Percentiles rank a stretch among this genome's conserved stretches.
Evolutionary conservation across 2,113 vertebrate species (phyloP).

Genomic region (Pristiophorus japonicus): DNA sequence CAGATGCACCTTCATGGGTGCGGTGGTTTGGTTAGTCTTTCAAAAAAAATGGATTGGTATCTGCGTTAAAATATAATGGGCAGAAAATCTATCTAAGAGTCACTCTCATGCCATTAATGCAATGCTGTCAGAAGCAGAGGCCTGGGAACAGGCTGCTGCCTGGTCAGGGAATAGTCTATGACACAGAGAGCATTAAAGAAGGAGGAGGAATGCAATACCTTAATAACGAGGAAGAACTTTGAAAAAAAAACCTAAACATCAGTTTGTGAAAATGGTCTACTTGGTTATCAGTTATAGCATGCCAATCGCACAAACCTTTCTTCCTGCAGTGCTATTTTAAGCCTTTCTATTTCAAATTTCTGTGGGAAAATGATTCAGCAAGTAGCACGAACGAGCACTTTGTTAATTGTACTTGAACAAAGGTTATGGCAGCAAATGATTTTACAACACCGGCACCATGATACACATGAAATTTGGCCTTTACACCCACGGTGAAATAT

Average conservation of each 20-base stretch:
- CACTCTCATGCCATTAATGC: background rate
- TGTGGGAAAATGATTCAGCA: slow-evolving; percentile 24
- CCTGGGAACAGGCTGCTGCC: background rate
- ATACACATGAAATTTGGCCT: background rate
- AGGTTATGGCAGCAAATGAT: slow-evolving; percentile 26
- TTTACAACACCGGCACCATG: slow-evolving; percentile 31
- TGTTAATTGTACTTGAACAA: slow-evolving; percentile 33
- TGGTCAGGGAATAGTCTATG: background rate
- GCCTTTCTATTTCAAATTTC: slow-evolving; percentile 37
- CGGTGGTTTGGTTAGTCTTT: no score
- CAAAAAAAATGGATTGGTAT: background rate
- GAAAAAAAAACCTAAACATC: background rate
- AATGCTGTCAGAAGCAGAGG: background rate
- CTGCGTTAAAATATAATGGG: background rate
- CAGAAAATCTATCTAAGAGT: background rate
- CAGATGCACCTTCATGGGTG: background rate
- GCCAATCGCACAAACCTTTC: slow-evolving; percentile 15
- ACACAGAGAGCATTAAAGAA: background rate
- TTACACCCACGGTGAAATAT: slow-evolving; percentile 6
- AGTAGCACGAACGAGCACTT: slow-evolving; percentile 8
- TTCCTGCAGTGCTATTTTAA: slow-evolving; percentile 34
- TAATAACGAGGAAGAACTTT: background rate
- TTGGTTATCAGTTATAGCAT: background rate
- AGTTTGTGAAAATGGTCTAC: slow-evolving; percentile 14
- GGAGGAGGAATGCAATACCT: background rate